These are phyloP conservation scores for Drosophila barbarae DNA, from an alignment of 2,888 invertebrate species.

Conservation along the genomic window DNA sequence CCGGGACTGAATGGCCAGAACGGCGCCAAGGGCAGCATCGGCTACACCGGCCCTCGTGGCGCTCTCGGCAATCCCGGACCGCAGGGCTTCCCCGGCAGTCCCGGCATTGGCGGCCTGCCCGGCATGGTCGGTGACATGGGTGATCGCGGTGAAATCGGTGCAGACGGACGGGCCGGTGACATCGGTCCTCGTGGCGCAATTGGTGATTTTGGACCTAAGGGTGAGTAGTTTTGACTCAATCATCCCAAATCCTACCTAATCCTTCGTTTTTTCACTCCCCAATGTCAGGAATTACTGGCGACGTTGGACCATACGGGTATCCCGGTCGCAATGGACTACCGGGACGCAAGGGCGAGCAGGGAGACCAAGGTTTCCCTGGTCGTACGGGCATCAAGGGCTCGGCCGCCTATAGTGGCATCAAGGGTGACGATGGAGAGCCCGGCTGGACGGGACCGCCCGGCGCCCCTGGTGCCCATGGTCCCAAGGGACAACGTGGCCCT, in stretches of 20 bases:
- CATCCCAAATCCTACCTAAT: not conserved
- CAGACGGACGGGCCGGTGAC: constrained; percentile 78
- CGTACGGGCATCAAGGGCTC: constrained; percentile 81
- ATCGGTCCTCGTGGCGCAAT: constrained; percentile 79
- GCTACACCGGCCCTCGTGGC: constrained; percentile 80
- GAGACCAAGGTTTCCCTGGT: constrained; percentile 70
- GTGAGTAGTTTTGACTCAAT: constrained; percentile 39
- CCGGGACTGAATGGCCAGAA: constrained; percentile 76
- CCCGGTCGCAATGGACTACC: constrained; percentile 62
- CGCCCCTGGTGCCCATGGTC: constrained; percentile 63
- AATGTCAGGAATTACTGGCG: constrained; percentile 66
- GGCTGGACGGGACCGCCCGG: constrained; percentile 81
- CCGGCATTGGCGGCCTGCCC: constrained; percentile 65
- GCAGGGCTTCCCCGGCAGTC: constrained; percentile 61
- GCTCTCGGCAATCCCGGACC: constrained; percentile 79
- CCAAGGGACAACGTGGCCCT: constrained; percentile 82
- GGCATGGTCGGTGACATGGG: constrained; percentile 79
- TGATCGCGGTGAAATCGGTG: constrained; percentile 82
- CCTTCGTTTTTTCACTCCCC: not conserved
- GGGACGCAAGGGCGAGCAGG: constrained; percentile 75
- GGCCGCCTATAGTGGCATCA: constrained; percentile 83
- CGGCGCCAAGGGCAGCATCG: constrained; percentile 80
- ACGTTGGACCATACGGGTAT: constrained; percentile 69
- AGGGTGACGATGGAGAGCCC: constrained; percentile 82
- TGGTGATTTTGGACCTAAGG: constrained; percentile 76